Conservation (phyloP, 2,888 invertebrate species). For the Agrilus cyanescens region DNA sequence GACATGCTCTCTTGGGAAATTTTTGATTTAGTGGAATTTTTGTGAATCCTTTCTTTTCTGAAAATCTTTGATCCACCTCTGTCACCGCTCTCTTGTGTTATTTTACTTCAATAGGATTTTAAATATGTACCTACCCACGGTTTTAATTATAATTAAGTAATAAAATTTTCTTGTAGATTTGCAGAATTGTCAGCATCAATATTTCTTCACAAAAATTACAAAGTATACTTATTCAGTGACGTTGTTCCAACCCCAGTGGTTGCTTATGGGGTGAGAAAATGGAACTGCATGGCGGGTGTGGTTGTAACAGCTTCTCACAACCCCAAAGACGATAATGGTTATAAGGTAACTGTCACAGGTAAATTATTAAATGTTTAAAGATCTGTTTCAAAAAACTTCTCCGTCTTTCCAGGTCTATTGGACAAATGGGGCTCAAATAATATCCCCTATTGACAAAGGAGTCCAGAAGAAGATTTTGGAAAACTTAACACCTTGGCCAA, state of each 20-base stretch:
- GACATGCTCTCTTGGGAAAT: no score
- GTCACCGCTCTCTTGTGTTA: no score
- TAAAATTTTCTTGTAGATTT: conserved; percentile 48
- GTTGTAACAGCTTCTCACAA: conserved; percentile 99
- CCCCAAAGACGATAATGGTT: conserved; percentile 92
- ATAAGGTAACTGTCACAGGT: conserved; percentile 47
- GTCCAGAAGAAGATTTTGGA: conserved; percentile 69
- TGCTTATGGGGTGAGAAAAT: conserved; percentile 68
- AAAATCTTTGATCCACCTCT: no score
- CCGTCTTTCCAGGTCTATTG: conserved; percentile 60
- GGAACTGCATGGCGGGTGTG: conserved; percentile 75
- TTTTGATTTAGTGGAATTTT: no score
- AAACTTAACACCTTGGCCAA: conserved; percentile 62
- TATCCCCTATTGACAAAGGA: conserved; percentile 78
- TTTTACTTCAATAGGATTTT: no score
- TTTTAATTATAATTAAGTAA: no score
- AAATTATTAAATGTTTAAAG: conserved; percentile 1
- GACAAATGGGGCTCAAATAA: conserved; percentile 90
- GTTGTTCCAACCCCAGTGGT: conserved; percentile 90
- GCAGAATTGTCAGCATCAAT: conserved; percentile 79
- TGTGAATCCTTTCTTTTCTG: no score
- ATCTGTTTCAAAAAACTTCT: background rate
- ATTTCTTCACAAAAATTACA: conserved; percentile 46
- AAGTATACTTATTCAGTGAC: conserved; percentile 66
- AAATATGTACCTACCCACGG: no score